phyloP scores from a whole-genome alignment of 2,113 vertebrate species.

The Pterocles gutturalis region DNA sequence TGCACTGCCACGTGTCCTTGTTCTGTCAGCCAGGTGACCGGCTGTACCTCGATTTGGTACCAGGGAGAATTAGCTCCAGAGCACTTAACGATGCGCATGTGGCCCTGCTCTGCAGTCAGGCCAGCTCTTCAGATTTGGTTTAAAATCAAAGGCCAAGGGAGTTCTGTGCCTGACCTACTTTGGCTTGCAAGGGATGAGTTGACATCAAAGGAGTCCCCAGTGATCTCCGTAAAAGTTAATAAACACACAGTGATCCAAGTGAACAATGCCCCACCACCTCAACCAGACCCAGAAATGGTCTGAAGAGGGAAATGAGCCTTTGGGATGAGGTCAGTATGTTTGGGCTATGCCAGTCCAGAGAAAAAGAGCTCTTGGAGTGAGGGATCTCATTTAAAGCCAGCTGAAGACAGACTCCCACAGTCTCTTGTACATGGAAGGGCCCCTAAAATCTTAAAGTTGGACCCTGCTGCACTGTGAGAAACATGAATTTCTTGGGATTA shows the following conservation, averaged over 20 bases:
- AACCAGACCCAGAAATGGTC: background rate
- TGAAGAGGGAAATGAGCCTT: background rate
- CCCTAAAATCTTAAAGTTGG: background rate
- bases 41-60: accelerated
- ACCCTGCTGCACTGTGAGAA: background rate
- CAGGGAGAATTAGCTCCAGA: background rate
- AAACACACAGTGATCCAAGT: background rate
- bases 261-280: background rate
- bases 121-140: background rate
- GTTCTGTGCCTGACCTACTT: constrained; percentile 17
- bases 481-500: background rate
- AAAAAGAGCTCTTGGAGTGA: background rate
- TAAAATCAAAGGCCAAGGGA: constrained; percentile 17
- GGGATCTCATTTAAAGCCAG: background rate
- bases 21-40: background rate
- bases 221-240: background rate
- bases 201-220: constrained; percentile 36
- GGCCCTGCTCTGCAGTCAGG: background rate
- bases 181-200: constrained; percentile 24
- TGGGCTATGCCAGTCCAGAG: background rate
- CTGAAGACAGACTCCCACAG: background rate
- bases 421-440: background rate
- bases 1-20: background rate
- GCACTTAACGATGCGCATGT: background rate
- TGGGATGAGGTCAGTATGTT: background rate